Evolutionary conservation across 2,888 invertebrate genomes (phyloP).

Genomic region (Mactromeris polynyma): DNA sequence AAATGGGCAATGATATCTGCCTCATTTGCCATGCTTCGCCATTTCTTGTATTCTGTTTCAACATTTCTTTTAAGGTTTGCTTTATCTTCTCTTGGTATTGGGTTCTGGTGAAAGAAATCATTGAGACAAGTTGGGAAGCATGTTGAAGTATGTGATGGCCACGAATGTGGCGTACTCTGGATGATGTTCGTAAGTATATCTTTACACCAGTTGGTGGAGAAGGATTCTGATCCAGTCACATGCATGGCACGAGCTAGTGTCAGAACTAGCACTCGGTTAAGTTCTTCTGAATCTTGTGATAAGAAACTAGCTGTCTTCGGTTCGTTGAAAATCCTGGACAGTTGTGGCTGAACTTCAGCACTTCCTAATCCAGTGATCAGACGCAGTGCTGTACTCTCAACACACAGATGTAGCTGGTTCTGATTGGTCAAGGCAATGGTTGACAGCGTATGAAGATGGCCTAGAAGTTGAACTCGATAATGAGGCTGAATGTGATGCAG

Average conservation of each 20-base stretch:
- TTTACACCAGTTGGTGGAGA: constrained; percentile 94
- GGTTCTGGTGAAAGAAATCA: constrained; percentile 91
- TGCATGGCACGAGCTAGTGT: constrained; percentile 97
- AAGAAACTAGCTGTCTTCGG: constrained; percentile 93
- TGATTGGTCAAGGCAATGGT: constrained; percentile 97
- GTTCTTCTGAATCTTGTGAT: constrained; percentile 97
- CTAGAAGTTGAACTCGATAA: constrained; percentile 96
- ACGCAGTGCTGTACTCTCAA: constrained; percentile 95
- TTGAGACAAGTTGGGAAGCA: constrained; percentile 97
- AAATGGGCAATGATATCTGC: constrained; percentile 98
- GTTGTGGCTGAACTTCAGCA: constrained; percentile 96
- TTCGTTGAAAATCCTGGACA: constrained; percentile 96
- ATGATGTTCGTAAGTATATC: constrained; percentile 96
- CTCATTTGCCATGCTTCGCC: constrained; percentile 97
- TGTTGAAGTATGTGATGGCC: constrained; percentile 96
- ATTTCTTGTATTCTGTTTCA: constrained; percentile 94
- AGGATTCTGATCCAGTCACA: constrained; percentile 92
- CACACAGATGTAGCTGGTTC: constrained; percentile 96
- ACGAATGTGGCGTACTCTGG: constrained; percentile 97
- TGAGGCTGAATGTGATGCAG: constrained; percentile 98
- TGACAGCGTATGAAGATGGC: constrained; percentile 96
- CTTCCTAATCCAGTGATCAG: constrained; percentile 96
- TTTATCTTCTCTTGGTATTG: constrained; percentile 91
- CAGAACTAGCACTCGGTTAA: constrained; percentile 96
- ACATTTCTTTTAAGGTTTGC: constrained; percentile 92